A percentile compares a stretch with the other conserved stretches of the same genome.
These are phyloP conservation scores for Leptarthrus brevirostris DNA, from an alignment of 2,888 invertebrate genomes.

Conservation along the genomic window DNA sequence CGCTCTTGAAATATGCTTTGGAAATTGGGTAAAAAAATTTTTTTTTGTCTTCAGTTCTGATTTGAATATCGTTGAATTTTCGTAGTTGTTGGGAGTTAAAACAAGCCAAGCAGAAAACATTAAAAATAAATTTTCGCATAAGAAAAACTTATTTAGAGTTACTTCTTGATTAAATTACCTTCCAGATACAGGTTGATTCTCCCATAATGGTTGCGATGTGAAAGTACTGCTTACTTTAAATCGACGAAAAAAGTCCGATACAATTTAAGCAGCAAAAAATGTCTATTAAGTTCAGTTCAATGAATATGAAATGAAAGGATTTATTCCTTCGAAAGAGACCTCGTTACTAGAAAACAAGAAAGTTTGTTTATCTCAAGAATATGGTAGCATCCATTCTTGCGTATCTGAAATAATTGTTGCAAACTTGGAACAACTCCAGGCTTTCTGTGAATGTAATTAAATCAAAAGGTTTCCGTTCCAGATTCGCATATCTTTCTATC, in stretches of 20 bases:
- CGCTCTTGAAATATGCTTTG: no score
- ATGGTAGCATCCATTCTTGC: background rate
- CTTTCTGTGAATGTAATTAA: slow-evolving; percentile 16
- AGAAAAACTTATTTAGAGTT: no score
- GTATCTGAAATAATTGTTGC: background rate
- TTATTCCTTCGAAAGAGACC: background rate
- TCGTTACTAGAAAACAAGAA: background rate
- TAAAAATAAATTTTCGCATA: no score
- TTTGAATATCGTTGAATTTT: no score
- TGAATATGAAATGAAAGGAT: slow-evolving; percentile 24
- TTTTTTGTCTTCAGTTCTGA: no score
- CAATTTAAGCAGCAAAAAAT: slow-evolving; percentile 19
- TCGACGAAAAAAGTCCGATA: slow-evolving; percentile 16
- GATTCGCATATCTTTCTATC: background rate
- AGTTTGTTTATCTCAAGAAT: background rate
- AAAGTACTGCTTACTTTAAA: slow-evolving; percentile 3
- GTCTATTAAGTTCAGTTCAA: slow-evolving; percentile 32
- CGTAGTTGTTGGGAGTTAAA: no score
- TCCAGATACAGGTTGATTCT: no score
- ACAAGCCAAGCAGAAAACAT: no score
- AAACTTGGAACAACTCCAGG: background rate
- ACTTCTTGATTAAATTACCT: no score
- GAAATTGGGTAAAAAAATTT: no score
- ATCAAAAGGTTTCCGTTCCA: slow-evolving; percentile 6
- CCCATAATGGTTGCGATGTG: no score